A percentile compares a stretch with the other conserved stretches of the same genome.
Conservation (phyloP, 2,113 vertebrate genomes). For the Microtus montanus region DNA sequence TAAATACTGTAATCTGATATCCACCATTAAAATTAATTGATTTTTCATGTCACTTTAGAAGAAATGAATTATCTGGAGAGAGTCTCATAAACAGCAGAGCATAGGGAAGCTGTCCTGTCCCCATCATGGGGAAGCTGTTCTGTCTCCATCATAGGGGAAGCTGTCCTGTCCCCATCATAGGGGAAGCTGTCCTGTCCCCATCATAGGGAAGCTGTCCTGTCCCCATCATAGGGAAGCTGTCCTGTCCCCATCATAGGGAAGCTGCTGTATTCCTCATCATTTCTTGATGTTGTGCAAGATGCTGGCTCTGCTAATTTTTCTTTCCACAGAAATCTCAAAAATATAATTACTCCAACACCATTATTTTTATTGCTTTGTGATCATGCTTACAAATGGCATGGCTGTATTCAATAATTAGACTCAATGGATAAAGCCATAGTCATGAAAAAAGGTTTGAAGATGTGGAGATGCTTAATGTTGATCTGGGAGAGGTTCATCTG, state of each 20-base stretch:
- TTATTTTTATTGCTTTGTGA: conserved; percentile 61
- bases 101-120: background rate
- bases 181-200: too few relatives aligned
- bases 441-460: conserved; percentile 50
- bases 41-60: conserved; percentile 86
- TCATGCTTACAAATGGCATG: conserved; percentile 52
- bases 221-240: too few relatives aligned
- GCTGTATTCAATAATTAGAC: conserved; percentile 53
- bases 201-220: too few relatives aligned
- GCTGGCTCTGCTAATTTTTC: conserved; percentile 50
- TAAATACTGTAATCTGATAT: conserved; percentile 87
- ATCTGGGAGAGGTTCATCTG: conserved; percentile 7
- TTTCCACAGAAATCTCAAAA: conserved; percentile 69
- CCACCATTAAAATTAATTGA: conserved; percentile 90
- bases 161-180: too few relatives aligned
- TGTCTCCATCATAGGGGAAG: too few relatives aligned
- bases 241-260: too few relatives aligned
- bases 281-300: conserved; percentile 76
- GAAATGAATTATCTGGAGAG: conserved; percentile 84
- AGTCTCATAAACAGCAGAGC: conserved; percentile 79
- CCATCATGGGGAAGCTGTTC: too few relatives aligned
- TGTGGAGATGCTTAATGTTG: background rate
- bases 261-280: conserved; percentile 79
- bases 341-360: conserved; percentile 69
- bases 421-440: conserved; percentile 46